These are phyloP conservation scores for Cyclina sinensis DNA, from an alignment of 1,140 invertebrate species.

Conservation along the genomic window DNA sequence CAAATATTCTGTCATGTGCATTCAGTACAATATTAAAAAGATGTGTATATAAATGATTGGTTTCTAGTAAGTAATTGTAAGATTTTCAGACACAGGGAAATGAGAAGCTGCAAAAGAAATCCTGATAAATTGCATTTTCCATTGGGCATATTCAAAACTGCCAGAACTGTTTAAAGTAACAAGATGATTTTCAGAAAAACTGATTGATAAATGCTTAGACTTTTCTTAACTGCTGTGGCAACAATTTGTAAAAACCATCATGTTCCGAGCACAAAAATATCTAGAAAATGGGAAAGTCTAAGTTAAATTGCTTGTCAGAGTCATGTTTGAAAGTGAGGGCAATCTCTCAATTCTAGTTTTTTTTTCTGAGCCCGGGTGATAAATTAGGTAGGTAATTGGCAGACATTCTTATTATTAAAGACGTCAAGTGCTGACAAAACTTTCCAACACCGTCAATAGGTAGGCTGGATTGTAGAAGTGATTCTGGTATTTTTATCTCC, in stretches of 20 bases:
- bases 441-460: not conserved
- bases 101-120: no score
- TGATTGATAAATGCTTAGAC: not conserved
- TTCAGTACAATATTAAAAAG: no score
- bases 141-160: no score
- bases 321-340: not conserved
- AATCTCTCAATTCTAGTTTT: constrained; percentile 4
- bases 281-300: constrained; percentile 1
- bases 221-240: not conserved
- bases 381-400: constrained; percentile 41
- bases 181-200: not conserved
- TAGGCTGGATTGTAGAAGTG: not conserved
- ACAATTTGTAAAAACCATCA: constrained; percentile 4
- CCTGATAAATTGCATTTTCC: no score
- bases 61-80: no score
- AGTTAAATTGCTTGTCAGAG: constrained; percentile 32
- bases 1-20: no score
- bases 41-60: no score
- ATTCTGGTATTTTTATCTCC: constrained; percentile 40
- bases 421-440: not conserved
- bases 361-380: not conserved
- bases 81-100: no score
- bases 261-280: not conserved
- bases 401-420: constrained; percentile 28
- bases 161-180: no score